phyloP scores from a whole-genome alignment of 2,797 vertebrate genomes.

The Macrochelys suwanniensis region DNA sequence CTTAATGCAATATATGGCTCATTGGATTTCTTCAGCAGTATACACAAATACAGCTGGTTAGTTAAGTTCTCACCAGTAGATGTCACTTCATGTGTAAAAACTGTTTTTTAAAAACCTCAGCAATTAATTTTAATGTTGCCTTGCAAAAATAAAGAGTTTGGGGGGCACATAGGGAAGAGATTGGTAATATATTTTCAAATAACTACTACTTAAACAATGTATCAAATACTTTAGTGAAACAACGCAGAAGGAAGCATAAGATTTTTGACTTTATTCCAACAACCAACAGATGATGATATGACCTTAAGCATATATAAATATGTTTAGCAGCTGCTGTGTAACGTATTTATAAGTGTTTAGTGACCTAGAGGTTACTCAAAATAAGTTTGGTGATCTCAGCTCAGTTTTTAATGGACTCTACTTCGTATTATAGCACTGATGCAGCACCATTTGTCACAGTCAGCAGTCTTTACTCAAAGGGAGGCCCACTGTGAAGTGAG shows the following conservation, averaged over 20 bases:
- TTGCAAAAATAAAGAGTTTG: slow-evolving; percentile 32
- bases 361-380: slow-evolving; percentile 71
- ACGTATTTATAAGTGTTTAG: slow-evolving; percentile 69
- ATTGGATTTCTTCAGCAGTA: slow-evolving; percentile 19
- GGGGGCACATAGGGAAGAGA: slow-evolving; percentile 33
- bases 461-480: slow-evolving; percentile 53
- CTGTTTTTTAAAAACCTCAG: slow-evolving; percentile 31
- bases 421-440: slow-evolving; percentile 54
- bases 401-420: slow-evolving; percentile 66
- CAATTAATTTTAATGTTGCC: slow-evolving; percentile 50
- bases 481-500: slow-evolving; percentile 49
- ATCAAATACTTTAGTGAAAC: slow-evolving; percentile 51
- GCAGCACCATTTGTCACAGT: slow-evolving; percentile 78
- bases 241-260: slow-evolving; percentile 70
- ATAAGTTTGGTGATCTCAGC: slow-evolving; percentile 66
- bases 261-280: slow-evolving; percentile 62
- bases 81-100: slow-evolving; percentile 46
- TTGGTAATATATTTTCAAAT: slow-evolving; percentile 47
- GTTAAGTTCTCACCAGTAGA: slow-evolving; percentile 68
- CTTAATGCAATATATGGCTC: not conserved
- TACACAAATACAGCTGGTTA: not conserved
- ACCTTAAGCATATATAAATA: slow-evolving; percentile 70
- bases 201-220: not conserved
- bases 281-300: slow-evolving; percentile 63
- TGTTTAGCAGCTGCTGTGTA: slow-evolving; percentile 66